Percentiles rank a stretch among this genome's conserved stretches.
Evolutionary conservation across 2,797 vertebrate genomes (phyloP).

Genomic region (Bufotes viridis): DNA sequence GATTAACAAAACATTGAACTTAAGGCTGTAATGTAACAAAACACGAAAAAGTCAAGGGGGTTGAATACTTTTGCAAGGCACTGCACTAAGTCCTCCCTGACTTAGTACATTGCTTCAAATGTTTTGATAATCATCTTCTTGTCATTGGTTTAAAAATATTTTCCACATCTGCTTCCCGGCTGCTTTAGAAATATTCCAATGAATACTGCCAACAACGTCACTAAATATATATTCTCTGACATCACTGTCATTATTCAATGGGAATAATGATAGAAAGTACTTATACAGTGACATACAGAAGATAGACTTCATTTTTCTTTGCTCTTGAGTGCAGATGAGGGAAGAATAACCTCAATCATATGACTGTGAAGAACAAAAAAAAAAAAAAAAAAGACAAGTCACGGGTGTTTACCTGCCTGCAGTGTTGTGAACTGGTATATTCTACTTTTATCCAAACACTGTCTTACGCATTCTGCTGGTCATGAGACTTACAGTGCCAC

Average conservation of each 20-base stretch:
- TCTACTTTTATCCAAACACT: constrained; percentile 44
- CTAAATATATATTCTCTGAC: constrained; percentile 20
- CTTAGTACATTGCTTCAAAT: background rate
- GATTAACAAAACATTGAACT: no score
- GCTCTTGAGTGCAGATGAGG: constrained; percentile 23
- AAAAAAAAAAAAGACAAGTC: constrained; percentile 19
- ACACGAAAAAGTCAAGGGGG: no score
- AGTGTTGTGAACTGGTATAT: constrained; percentile 36
- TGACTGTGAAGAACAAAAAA: constrained; percentile 30
- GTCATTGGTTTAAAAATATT: constrained; percentile 26
- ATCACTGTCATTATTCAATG: constrained; percentile 15
- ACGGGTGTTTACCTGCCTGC: constrained; percentile 24
- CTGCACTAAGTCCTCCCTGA: no score
- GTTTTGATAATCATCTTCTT: background rate
- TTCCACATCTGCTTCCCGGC: constrained; percentile 20
- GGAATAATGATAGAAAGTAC: constrained; percentile 19
- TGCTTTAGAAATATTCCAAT: constrained; percentile 7
- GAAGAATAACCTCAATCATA: constrained; percentile 36
- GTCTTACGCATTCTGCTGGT: constrained; percentile 15
- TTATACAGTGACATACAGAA: background rate
- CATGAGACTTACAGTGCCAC: constrained; percentile 20
- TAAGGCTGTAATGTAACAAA: no score
- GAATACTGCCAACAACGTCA: constrained; percentile 14
- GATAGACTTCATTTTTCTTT: background rate
- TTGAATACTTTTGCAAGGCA: no score